A percentile compares a stretch with the other conserved stretches of the same genome.
phyloP scores from a whole-genome alignment of 1,140 invertebrate genomes.

The Dreissena polymorpha region DNA sequence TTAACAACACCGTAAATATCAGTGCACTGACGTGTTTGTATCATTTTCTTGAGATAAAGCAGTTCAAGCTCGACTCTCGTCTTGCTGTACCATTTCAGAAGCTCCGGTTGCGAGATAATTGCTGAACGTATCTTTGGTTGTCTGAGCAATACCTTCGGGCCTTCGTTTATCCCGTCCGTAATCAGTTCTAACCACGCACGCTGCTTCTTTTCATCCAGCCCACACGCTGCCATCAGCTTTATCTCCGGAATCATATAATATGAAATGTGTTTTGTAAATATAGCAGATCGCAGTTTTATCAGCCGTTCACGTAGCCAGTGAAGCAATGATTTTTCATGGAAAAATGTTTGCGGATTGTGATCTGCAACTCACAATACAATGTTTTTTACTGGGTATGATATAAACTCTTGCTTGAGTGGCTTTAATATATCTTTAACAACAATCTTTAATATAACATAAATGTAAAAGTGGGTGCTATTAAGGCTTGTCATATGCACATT shows the following conservation, averaged over 20 bases:
- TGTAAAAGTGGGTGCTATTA: not conserved
- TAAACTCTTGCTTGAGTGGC: not conserved
- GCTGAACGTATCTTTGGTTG: too few species aligned
- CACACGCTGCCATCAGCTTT: not conserved
- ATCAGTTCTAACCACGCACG: too few species aligned
- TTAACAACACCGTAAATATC: too few species aligned
- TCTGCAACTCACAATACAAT: conserved; percentile 9
- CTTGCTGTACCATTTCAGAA: too few species aligned
- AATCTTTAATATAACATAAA: not conserved
- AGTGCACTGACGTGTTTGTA: too few species aligned
- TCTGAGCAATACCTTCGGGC: too few species aligned
- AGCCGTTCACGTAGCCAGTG: not conserved
- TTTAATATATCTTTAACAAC: not conserved
- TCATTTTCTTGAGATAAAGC: too few species aligned
- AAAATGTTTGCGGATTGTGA: not conserved
- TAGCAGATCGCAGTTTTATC: not conserved
- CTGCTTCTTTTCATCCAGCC: too few species aligned
- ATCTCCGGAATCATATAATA: conserved; percentile 19
- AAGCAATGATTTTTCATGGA: not conserved
- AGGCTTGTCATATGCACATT: not conserved
- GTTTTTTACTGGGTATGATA: conserved; percentile 17
- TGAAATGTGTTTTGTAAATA: not conserved
- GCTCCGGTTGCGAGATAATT: too few species aligned
- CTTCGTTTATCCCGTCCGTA: too few species aligned
- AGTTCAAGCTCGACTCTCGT: too few species aligned